Evolutionary conservation across 2,888 invertebrate species (phyloP), one percentile per base, ranked within the genome.

Genomic region (Macaria liturata): DNA sequence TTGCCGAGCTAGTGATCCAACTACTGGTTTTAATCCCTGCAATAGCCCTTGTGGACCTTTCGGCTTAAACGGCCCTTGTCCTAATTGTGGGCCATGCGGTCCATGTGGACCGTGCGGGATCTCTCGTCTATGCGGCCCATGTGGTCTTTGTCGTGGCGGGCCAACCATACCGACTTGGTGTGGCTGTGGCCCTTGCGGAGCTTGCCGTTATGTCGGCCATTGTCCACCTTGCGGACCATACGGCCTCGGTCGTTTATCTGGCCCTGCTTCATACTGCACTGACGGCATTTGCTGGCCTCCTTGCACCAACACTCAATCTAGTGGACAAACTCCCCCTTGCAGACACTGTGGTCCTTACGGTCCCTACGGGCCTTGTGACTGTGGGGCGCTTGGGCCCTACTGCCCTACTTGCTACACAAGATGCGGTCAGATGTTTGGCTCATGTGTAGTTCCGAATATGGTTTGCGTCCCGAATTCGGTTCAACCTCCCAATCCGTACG

Each of bases 141-240:
- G 69, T 42, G 65, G 70, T 3, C 52, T 66, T 1, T 70, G 70
- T 49, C 61, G 65, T 57, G 74, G 34, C 54, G 69, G 61, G 32
- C 57, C 49, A 4, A 61, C 39, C 54, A 56, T 42, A 20, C 58
- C 53, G 3, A 34, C 58, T 8, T 58, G 57, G 57, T 53, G 53
- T 4, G 53, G 53, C 3, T 46, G 58, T 7, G 49, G 49, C 6
- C 43, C 58, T 1, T 49, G 20, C 9, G 50, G 54, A 8, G 37
- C 46, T 4, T 43, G 46, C 32, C 44, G 50, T 9, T 46, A 20
- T 6, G 44, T 34, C 40, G 51, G 54, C 4, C 30, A 9, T 4
- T 59, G 54, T 31, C 39, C 31, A 9, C 59, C 59, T 5, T 54
- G 54, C 32, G 54, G 59, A 0, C 50, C 59, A 3, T 57, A 32